Base-by-base conservation (phyloP, 2,888 invertebrate species). In the Oegoconia quadripuncta region DNA sequence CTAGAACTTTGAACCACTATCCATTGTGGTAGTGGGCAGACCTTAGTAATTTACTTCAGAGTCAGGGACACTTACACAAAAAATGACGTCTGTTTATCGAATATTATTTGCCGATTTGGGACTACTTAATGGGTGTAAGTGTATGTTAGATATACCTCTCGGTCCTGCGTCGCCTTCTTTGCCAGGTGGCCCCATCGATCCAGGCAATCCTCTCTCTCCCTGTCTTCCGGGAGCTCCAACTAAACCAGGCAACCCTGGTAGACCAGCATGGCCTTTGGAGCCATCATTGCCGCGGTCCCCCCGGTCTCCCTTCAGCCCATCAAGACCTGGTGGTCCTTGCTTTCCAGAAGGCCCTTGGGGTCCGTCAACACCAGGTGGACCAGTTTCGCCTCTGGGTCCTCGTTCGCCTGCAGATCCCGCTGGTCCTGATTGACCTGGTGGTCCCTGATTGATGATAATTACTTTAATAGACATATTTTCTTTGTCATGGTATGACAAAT, bases 221-320 rank as follows among this genome's bases (percentile, higher is more conserved):
- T 82, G 69, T 5, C 88, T 64, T 6, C 93, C 94, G 4, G 88
- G 88, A 0, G 89, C 72, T 7, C 97, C 97, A 0, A 92, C 89
- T 56, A 94, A 79, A 13, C 97, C 96, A 58, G 95, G 95, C 22
- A 96, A 72, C 4, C 96, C 96, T 46, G 92, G 93, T 26, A 96
- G 78, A n/a, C 96, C 95, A 26, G 93, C 88, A 63, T 96, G 95
- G 5, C 96, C 96, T 68, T 95, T 95, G 2, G 90, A 78, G 14
- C 95, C 95, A 61, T 92, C 91, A 1, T 89, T 83, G 1, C 96
- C 96, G 1, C 80, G 44, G 46, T 91, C 91, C 1, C 90, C 90
- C 1, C 81, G 57, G 37, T 89, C 89, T 17, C 90, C 90, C 41
- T 94, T 93, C 0, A 76, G 62, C 3, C 96, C 97, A 59, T 94